phyloP scores from a whole-genome alignment of 2,888 invertebrate species.

The Stramonita haemastoma region DNA sequence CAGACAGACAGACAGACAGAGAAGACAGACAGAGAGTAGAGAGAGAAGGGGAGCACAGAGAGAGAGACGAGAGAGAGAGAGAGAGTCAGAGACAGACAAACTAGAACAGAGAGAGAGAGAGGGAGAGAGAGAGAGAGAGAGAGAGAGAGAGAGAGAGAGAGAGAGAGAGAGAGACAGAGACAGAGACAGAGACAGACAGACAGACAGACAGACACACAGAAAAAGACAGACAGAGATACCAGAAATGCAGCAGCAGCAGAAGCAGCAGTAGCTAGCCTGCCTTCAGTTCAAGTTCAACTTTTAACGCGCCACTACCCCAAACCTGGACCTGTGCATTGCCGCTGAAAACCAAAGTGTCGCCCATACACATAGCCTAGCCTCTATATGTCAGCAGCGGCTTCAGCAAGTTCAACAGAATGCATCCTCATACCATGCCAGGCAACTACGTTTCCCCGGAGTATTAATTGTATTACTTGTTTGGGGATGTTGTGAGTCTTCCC shows the following conservation, averaged over 20 bases:
- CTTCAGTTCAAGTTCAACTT: no score
- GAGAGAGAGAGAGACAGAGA: neutral
- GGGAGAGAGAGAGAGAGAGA: neutral
- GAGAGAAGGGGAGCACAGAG: neutral
- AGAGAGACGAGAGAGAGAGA: neutral
- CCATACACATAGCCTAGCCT: no score
- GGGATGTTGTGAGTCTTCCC: neutral
- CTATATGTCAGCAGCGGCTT: no score
- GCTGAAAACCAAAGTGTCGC: no score
- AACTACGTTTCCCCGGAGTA: no score
- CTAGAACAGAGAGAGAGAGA: neutral
- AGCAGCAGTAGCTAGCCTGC: no score
- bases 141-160: neutral
- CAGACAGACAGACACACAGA: neutral
- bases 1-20: neutral
- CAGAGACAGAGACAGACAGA: neutral
- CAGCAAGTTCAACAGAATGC: no score
- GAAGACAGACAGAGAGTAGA: neutral
- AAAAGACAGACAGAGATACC: neutral
- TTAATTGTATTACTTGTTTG: no score
- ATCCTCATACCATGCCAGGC: no score
- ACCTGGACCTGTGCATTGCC: no score
- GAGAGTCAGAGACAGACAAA: no score
- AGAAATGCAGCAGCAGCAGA: neutral
- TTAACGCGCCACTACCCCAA: no score